Evolutionary conservation across 2,113 vertebrate species (phyloP).

Genomic region (Percopsis transmontana): DNA sequence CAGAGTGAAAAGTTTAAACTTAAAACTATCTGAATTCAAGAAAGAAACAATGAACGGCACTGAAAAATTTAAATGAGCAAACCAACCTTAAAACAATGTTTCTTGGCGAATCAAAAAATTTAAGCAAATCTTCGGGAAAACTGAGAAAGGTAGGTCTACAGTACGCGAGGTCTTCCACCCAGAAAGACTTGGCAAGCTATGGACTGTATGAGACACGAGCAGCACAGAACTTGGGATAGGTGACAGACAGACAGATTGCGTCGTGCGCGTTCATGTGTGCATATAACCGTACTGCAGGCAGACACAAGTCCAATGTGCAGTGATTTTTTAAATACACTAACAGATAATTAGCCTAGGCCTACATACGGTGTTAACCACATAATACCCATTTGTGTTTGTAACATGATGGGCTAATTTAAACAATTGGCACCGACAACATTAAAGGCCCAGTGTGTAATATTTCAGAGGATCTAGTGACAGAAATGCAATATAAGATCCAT

Average conservation of each 20-base stretch:
- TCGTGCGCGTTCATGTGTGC: conserved; percentile 25
- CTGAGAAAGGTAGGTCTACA: background rate
- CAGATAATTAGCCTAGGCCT: too few relatives aligned
- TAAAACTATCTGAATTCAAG: conserved; percentile 9
- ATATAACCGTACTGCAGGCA: too few relatives aligned
- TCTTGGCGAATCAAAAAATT: background rate
- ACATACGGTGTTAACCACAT: too few relatives aligned
- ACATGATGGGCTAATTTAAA: too few relatives aligned
- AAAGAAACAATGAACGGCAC: background rate
- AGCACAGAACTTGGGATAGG: background rate
- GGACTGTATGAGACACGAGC: conserved; percentile 24
- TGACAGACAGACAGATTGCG: background rate
- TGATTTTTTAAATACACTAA: too few relatives aligned
- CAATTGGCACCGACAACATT: too few relatives aligned
- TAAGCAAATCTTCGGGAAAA: background rate
- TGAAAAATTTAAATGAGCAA: background rate
- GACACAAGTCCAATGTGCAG: too few relatives aligned
- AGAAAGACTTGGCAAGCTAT: conserved; percentile 29
- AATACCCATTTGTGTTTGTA: too few relatives aligned
- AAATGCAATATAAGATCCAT: too few relatives aligned
- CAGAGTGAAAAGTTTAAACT: conserved; percentile 23
- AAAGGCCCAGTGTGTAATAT: too few relatives aligned
- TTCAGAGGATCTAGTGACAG: too few relatives aligned
- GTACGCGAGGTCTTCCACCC: conserved; percentile 17
- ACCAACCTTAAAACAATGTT: conserved; percentile 43